Evolutionary conservation across 2,888 invertebrate species (phyloP), one percentile per base, ranked within the genome.

Genomic region (Dasysyrphus tricinctus): DNA sequence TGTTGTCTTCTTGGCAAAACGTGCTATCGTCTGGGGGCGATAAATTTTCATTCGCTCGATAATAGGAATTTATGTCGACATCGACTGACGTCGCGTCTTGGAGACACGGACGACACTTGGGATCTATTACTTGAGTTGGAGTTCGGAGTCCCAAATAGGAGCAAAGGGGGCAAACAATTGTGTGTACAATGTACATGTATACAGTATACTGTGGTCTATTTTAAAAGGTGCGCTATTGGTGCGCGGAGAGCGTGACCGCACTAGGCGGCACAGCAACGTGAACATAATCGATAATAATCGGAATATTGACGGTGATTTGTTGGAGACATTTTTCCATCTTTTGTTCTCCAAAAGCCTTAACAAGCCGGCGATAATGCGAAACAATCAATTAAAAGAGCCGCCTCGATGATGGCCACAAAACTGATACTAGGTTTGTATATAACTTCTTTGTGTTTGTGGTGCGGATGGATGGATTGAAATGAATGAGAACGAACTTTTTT

Each of bases 61-160:
- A 87, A 87, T 87, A 87, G 80, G 87, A 83, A 87, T 87, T 83
- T 87, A 87, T 87, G 87, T 87, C 87, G 87, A 87, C 87, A 76
- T 87, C 72, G 80, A 51, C 79, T 87, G 87, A 87, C 82, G 86
- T 82, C 78, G 86, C 86, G 86, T 86, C 82, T 81, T 63, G 42
- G 61, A 63, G 80, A 77, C 80, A 77, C 59, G 80, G 81, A 79
- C 86, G 81, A 86, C 75, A 81, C 86, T 86, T 82, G 65, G 78
- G 82, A 86, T 86, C 86, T 86, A 86, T 82, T 86, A 65, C 81
- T 73, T 19, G 39, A 19, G 24, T 24, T 24, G 24, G 24, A 24
- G 24, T 24, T 24, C 24, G 24, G 24, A 24, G 39, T 63, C 65
- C 69, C 74, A 70, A 65, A 51, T 42, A 39, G 24, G 49, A 42